Conservation (phyloP, 2,113 vertebrate species). For the Phylloscopus trochiloides region DNA sequence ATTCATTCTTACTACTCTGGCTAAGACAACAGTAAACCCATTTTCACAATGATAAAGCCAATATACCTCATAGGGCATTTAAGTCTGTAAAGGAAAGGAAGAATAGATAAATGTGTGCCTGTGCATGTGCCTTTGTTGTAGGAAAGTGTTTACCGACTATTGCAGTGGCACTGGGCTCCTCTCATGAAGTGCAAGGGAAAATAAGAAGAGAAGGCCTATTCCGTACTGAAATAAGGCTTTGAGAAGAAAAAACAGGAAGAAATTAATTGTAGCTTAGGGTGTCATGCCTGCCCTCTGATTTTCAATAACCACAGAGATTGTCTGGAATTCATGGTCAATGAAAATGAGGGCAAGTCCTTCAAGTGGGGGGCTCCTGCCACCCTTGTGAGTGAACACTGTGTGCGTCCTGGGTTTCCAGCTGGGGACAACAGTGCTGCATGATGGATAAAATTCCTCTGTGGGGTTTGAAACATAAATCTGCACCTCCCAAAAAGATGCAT, state of each 20-base stretch:
- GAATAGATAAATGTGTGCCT: background rate
- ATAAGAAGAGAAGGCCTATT: background rate
- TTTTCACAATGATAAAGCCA: background rate
- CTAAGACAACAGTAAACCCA: background rate
- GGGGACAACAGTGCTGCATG: rapidly evolving
- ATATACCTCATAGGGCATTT: background rate
- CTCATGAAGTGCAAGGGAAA: background rate
- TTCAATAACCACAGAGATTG: background rate
- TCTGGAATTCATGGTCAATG: background rate
- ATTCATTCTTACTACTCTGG: background rate
- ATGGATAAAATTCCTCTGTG: background rate
- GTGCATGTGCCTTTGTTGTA: background rate
- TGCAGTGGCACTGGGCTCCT: background rate
- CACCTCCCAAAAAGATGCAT: background rate
- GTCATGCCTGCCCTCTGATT: background rate
- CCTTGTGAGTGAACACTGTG: rapidly evolving
- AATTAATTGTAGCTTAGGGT: background rate
- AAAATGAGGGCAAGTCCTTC: background rate
- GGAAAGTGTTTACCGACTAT: background rate
- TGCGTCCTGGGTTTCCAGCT: rapidly evolving
- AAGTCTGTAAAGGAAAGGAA: background rate
- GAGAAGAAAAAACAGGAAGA: background rate
- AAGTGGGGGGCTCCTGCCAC: rapidly evolving
- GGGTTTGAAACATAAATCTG: background rate
- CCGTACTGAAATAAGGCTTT: background rate